phyloP scores from a whole-genome alignment of 2,113 vertebrate genomes.

The Sylvia atricapilla region DNA sequence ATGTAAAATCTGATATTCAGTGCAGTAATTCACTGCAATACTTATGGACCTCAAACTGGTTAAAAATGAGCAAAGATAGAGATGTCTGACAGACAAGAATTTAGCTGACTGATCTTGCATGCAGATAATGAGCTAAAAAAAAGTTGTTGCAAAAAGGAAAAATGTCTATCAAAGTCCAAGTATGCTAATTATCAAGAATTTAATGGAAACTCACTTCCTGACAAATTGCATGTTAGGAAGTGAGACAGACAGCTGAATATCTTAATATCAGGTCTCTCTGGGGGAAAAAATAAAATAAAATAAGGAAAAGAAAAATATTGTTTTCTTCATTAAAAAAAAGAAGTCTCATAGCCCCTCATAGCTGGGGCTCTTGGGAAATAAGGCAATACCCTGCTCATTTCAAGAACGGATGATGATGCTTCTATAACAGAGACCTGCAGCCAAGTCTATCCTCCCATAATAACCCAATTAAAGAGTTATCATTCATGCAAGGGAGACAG shows the following conservation, averaged over 20 bases:
- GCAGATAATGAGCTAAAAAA: constrained; percentile 36
- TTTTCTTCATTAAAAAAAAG: constrained; percentile 24
- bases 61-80: constrained; percentile 3
- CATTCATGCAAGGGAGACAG: not conserved
- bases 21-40: not conserved
- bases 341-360: not conserved
- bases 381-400: not conserved
- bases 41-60: not conserved
- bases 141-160: constrained; percentile 15
- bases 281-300: not conserved
- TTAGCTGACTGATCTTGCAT: constrained; percentile 19
- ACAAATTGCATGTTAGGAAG: constrained; percentile 50
- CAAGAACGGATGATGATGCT: not conserved
- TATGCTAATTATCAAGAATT: constrained; percentile 43
- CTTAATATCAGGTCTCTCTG: constrained; percentile 8
- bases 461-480: constrained; percentile 44
- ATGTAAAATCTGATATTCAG: not conserved
- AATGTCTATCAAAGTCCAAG: constrained; percentile 52
- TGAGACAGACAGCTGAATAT: constrained; percentile 44
- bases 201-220: constrained; percentile 56
- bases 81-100: constrained; percentile 5
- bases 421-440: constrained; percentile 7
- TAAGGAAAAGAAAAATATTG: not conserved
- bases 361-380: not conserved
- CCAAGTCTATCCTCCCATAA: not conserved